Base-by-base conservation (phyloP, 2,113 vertebrate genomes). In the Daboia siamensis region DNA sequence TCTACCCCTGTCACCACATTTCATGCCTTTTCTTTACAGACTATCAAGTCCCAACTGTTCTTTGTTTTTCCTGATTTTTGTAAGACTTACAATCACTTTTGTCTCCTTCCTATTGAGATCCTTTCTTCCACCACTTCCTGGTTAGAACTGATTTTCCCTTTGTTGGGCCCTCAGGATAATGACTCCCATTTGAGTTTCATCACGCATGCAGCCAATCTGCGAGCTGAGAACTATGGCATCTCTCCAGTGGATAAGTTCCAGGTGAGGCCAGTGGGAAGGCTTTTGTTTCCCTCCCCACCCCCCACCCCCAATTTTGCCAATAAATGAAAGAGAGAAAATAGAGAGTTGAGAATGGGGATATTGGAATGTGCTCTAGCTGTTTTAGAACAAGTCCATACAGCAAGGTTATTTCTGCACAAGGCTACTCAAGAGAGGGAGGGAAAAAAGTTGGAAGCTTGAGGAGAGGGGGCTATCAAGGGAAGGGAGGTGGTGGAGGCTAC, bases 181-280 rank as follows among this genome's bases (percentile, higher is more conserved):
- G 98, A 98, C 93, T 97, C 98, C 95, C 98, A 99, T 21, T 59
- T 99, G 95, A 98, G 98, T 94, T 99, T 98, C 88, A 98, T 99
- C 88, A 97, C 94, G 0, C 98, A 98, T 0, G 98, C 98, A 0
- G 98, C 98, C 17, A 98, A 98, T 93, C 96, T 99, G 80, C 97
- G 98, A 0, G 98, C 98, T 0, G 98, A 99, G 96, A 99, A 98
- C 97, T 99, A 99, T 1, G 94, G 97, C 93, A 99, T 99, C 95
- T 96, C 97, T n/a, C 94, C 97, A 0, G 97, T 97, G 0, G 93
- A 94, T 96, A 96, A 95, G 8, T 97, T 96, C 95, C 95, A 98
- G 98, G 98, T 97, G 56, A 85, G 61, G 61, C 24, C 29, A n/a
- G 29, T 39, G 15, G 59, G 52, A 21, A 5, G 7, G 9, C 23